Evolutionary conservation across 2,113 vertebrate genomes (phyloP), one percentile per base, ranked within the genome.

Genomic region (Fregetta grallaria): DNA sequence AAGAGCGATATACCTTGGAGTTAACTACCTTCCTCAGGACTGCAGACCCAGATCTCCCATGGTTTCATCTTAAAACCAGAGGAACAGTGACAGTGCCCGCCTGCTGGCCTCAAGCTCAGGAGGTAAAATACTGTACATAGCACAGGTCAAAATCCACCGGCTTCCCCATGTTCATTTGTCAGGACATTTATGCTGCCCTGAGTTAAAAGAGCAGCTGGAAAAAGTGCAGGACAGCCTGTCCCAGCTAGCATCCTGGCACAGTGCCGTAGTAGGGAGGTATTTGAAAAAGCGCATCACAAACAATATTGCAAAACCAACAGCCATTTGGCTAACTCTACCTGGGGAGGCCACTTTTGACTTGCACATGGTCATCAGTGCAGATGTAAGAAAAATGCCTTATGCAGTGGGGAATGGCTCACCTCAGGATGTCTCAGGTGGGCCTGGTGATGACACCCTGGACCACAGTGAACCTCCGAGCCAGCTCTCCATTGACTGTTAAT

Each of bases 21-120:
- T 59, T 32, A 22, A 21, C 7, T 7, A 8, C n/a, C 44, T 26
- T 29, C 74, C 49, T 56, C 49, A 27, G 52, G 47, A 25, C n/a
- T 45, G 32, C 74, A 85, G 82, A 38, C 34, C 21, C 62, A 55
- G 38, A 36, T n/a, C 16, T 80, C 38, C 3, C 20, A 4, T 8
- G 10, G 19, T 50, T 74, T 86, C 44, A 32, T n/a, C 47, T 50
- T 52, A 38, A 82, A 56, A 61, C 22, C 71, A 52, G 44, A 55
- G 71, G 26, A 75, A 25, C 47, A 19, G 40, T 68, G 34, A 9
- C 67, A 30, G 40, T 47, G 40, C 34, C 49, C 36, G 16, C 17
- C 22, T 30, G 11, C 63, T 72, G n/a, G 20, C n/a, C 47, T 50
- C 2, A 11, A 42, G 40, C 26, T 79, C 0, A 0, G 72, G 47